Conservation (phyloP, 2,797 vertebrate species). For the Limnodromus scolopaceus region DNA sequence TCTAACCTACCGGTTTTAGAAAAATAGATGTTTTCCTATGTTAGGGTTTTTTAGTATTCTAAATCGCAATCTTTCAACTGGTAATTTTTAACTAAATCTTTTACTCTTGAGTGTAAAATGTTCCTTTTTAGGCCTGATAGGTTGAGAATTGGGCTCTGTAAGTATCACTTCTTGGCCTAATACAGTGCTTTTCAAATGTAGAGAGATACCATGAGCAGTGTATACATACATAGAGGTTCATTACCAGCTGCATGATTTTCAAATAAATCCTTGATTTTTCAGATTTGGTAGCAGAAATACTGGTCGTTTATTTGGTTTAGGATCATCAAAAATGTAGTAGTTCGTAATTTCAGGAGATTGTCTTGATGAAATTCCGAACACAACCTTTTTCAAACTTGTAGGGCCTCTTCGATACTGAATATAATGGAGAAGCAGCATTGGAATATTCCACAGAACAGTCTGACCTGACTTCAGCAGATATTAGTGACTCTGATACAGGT, state of each 20-base stretch:
- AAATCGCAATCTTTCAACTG: neutral
- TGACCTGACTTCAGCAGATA: neutral
- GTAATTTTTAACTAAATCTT: neutral
- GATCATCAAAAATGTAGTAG: neutral
- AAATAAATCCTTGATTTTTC: neutral
- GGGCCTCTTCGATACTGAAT: neutral
- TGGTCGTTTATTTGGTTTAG: neutral
- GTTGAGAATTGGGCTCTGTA: neutral
- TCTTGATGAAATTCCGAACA: neutral
- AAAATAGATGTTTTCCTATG: neutral
- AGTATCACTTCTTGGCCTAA: neutral
- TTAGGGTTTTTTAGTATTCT: neutral
- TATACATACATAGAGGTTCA: neutral
- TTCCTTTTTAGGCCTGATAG: neutral
- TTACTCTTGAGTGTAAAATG: neutral
- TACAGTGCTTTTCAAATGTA: neutral
- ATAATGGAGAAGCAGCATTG: neutral
- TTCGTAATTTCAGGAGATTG: neutral
- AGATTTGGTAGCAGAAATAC: neutral
- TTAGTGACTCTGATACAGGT: conserved; percentile 19
- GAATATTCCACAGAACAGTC: conserved; percentile 1
- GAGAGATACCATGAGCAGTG: neutral
- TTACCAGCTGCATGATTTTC: neutral
- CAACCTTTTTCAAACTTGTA: neutral
- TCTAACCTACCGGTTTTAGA: neutral